Evolutionary conservation across 2,797 vertebrate species (phyloP), one percentile per base, ranked within the genome.

Genomic region (Oceanodroma leucorhoa): DNA sequence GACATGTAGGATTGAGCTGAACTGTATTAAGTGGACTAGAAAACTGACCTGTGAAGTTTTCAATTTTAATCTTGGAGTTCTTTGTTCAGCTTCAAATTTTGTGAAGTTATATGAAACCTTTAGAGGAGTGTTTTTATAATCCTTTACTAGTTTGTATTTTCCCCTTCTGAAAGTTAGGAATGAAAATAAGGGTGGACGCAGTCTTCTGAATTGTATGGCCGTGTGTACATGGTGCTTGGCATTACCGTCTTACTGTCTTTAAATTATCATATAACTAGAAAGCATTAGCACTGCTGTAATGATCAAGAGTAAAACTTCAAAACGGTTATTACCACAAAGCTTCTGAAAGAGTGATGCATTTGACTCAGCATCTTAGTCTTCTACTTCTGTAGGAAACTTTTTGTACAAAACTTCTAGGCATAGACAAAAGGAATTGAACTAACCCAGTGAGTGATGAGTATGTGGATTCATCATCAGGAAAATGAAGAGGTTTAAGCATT

Each of bases 141-240:
- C 5, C 18, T 43, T n/a, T 71, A 5, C 13, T 21, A 21, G 23
- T 27, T 15, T 55, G 17, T 43, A 2, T 66, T 69, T 61, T 16
- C 5, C 1, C 10, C 32, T 70, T 70, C 24, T 46, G 9, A 12
- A 77, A 48, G 21, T 24, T 27, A 41, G 22, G 51, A 45, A 9
- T 8, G 24, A 14, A 23, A 67, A 16, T 45, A 51, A 57, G 26
- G 7, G 10, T 48, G 43, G 26, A 4, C 3, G 0, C 5, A 21
- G 4, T 5, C 21, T 57, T 92, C 27, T 70, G 48, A 27, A 30
- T 21, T 69, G 45, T 9, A 3, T 61, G 38, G 15, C 53, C 4
- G 0, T 19, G 18, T 11, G 6, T 46, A 3, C 0, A 0, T 34
- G 54, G 54, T 2, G 1, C 51, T 60, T 41, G 18, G 5, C 20